phyloP scores from a whole-genome alignment of 1,140 invertebrate species.

The Tetramorium alpestre region DNA sequence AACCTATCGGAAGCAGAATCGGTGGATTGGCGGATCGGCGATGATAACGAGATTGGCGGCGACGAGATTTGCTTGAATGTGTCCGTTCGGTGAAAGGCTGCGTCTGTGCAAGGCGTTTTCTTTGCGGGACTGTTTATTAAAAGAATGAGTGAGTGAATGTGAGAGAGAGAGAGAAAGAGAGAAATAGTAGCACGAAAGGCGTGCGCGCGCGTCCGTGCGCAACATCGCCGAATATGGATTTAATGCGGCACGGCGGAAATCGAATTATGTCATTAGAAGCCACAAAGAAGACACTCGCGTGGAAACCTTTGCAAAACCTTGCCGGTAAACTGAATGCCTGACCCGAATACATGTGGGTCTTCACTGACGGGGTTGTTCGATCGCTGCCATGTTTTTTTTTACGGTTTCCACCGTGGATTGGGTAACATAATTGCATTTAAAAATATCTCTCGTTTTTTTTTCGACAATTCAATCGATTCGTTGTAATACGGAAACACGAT shows the following conservation, averaged over 20 bases:
- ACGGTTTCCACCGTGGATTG: constrained; percentile 60
- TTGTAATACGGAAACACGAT: neutral
- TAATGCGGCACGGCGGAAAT: constrained; percentile 65
- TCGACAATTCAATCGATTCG: neutral
- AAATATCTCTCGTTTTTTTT: neutral
- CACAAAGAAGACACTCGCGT: constrained; percentile 70
- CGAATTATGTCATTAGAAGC: constrained; percentile 82
- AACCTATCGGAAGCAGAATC: constrained; percentile 33
- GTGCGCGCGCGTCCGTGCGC: constrained; percentile 16
- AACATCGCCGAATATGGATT: constrained; percentile 48
- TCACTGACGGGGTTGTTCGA: constrained; percentile 56
- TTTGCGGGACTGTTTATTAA: neutral
- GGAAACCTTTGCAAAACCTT: constrained; percentile 72
- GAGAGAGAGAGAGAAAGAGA: neutral
- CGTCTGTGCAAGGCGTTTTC: constrained; percentile 24
- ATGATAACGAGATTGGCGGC: constrained; percentile 13
- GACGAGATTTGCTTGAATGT: constrained; percentile 18
- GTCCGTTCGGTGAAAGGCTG: constrained; percentile 19
- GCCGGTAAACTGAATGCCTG: constrained; percentile 67
- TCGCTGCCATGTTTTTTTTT: constrained; percentile 39
- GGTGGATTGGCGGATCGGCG: neutral
- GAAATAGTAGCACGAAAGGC: neutral
- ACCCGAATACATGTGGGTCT: constrained; percentile 74
- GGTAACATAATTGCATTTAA: constrained; percentile 14
- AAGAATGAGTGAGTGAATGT: neutral